Evolutionary conservation across 2,888 invertebrate species (phyloP).

Genomic region (Tipula unca): DNA sequence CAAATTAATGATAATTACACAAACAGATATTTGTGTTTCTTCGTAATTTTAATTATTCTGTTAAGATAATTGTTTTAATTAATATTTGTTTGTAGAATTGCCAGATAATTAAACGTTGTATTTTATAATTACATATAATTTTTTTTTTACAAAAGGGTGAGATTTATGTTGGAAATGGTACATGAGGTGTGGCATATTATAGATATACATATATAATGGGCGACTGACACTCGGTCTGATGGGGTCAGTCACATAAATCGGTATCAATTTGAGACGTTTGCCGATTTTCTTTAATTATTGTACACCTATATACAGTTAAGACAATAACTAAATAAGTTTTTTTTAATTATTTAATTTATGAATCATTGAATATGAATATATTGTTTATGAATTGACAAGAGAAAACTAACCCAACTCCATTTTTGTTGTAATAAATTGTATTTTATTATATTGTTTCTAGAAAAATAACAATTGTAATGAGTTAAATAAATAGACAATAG

Average conservation of each 20-base stretch:
- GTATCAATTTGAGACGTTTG: not conserved
- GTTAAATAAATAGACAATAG: not conserved
- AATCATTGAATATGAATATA: not conserved
- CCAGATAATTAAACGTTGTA: not conserved
- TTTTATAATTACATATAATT: no score
- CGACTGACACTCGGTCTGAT: not conserved
- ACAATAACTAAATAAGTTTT: not conserved
- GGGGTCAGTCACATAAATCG: not conserved
- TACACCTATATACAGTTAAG: not conserved
- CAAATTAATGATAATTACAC: not conserved
- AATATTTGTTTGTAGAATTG: not conserved
- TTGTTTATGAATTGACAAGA: not conserved
- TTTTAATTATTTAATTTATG: not conserved
- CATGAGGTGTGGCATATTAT: not conserved
- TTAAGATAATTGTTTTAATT: conserved; percentile 1
- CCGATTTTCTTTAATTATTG: not conserved
- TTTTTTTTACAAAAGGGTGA: not conserved
- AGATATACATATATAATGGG: no score
- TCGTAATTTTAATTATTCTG: not conserved
- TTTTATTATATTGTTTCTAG: not conserved
- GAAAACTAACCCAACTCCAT: not conserved
- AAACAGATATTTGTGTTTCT: not conserved
- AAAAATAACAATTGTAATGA: not conserved
- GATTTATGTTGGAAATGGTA: not conserved
- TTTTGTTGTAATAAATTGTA: not conserved